phyloP scores from a whole-genome alignment of 2,113 vertebrate species.

The Oreochromis aureus region DNA sequence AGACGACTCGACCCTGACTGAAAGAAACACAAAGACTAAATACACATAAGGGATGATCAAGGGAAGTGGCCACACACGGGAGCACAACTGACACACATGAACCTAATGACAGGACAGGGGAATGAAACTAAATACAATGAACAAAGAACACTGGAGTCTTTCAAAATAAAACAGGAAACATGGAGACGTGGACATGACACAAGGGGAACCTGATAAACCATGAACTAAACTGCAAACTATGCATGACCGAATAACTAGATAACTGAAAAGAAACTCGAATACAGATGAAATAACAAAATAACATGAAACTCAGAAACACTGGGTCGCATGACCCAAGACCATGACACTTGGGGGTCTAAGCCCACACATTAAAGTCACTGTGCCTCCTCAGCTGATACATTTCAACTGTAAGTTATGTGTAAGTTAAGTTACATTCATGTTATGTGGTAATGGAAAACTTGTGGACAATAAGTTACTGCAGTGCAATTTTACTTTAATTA shows the following conservation, averaged over 20 bases:
- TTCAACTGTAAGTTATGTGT: neutral
- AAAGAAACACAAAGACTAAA: too few species aligned
- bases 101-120: rapidly evolving
- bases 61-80: neutral
- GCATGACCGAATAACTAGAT: neutral
- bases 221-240: neutral
- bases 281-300: neutral
- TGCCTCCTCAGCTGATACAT: neutral
- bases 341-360: neutral
- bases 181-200: rapidly evolving
- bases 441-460: neutral
- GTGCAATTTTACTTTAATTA: neutral
- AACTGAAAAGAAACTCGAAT: neutral
- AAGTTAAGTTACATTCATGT: too few species aligned
- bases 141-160: neutral
- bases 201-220: neutral
- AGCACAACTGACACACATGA: neutral
- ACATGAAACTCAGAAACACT: neutral
- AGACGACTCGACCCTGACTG: rapidly evolving
- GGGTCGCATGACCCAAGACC: neutral
- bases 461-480: neutral
- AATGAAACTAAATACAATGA: neutral
- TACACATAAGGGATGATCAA: too few species aligned
- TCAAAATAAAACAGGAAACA: neutral
- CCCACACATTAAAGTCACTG: neutral